phyloP scores from a whole-genome alignment of 2,113 vertebrate species.

The Gorsachius goisagi region DNA sequence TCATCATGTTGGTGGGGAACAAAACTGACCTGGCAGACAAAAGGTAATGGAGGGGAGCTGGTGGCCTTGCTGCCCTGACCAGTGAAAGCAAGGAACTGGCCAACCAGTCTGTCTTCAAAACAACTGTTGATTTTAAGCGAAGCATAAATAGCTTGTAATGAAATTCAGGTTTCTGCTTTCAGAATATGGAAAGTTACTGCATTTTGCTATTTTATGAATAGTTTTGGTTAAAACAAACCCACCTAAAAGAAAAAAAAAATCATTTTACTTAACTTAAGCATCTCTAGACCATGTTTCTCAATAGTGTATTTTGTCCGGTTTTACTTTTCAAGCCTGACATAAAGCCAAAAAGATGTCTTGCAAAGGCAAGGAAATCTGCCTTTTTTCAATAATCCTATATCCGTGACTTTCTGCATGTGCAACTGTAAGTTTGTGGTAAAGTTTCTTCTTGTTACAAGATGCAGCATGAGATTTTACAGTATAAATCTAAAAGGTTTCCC shows the following conservation, averaged over 20 bases:
- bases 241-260: not conserved
- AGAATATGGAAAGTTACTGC: not conserved
- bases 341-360: not conserved
- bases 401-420: not conserved
- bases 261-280: not conserved
- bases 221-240: not conserved
- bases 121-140: not conserved
- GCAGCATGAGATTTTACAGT: not conserved
- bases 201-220: not conserved
- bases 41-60: constrained; percentile 71
- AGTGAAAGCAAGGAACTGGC: not conserved
- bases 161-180: not conserved
- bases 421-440: not conserved
- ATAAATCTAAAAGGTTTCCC: not conserved
- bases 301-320: not conserved
- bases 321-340: not conserved
- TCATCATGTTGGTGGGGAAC: constrained; percentile 91
- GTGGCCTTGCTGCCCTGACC: not conserved
- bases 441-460: not conserved
- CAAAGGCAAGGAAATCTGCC: not conserved
- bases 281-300: not conserved
- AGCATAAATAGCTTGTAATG: not conserved
- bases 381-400: not conserved
- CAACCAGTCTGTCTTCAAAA: not conserved
- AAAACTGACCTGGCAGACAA: constrained; percentile 91